Evolutionary conservation across 2,113 vertebrate species (phyloP).

Genomic region (Clarias magur): DNA sequence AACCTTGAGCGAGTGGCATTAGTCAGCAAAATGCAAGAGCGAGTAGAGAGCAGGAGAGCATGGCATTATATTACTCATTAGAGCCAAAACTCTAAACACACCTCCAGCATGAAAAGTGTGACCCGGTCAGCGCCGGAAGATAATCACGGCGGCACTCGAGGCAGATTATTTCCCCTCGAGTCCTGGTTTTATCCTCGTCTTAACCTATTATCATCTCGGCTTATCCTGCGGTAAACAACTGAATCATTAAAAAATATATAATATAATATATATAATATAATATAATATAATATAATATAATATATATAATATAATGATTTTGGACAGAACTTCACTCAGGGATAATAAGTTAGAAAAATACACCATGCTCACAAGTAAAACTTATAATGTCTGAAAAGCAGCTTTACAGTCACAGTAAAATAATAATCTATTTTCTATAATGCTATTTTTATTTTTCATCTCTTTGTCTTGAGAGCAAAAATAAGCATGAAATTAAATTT

Average conservation of each 20-base stretch:
- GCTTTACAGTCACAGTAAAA: background rate
- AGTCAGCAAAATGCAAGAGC: slow-evolving; percentile 38
- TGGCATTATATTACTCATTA: slow-evolving; percentile 32
- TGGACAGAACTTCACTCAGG: background rate
- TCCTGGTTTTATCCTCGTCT: background rate
- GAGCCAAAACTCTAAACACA: slow-evolving; percentile 15
- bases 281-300: background rate
- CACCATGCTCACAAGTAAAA: background rate
- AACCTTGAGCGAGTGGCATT: slow-evolving; percentile 46
- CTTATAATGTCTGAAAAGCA: background rate
- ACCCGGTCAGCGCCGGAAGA: slow-evolving; percentile 9
- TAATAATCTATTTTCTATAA: background rate
- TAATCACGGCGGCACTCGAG: background rate
- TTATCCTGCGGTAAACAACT: background rate
- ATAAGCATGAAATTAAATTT: background rate
- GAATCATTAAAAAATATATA: background rate
- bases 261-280: no score
- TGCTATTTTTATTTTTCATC: background rate
- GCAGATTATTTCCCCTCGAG: background rate
- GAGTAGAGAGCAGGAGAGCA: background rate
- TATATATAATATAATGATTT: background rate
- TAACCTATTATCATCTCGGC: background rate
- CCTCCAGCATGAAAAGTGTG: slow-evolving; percentile 12
- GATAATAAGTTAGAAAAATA: background rate
- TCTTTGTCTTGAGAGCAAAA: no score